Conservation (phyloP, 2,888 invertebrate genomes). For the Tinea semifulvella region DNA sequence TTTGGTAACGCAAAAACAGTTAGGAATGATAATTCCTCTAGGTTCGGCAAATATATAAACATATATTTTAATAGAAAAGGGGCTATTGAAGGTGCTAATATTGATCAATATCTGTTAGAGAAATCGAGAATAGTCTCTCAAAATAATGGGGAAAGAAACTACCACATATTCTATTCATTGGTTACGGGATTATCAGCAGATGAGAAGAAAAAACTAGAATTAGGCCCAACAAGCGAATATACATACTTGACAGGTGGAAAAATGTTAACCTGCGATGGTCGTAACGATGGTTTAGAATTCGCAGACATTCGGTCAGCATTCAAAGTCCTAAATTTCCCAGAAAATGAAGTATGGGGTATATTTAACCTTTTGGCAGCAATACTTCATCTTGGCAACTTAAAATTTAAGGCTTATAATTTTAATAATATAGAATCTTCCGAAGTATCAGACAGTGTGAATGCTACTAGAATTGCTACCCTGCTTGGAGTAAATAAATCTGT, state of each 20-base stretch:
- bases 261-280: conserved; percentile 78
- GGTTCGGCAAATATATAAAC: conserved; percentile 96
- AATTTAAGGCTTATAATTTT: conserved; percentile 77
- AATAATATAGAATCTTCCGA: conserved; percentile 91
- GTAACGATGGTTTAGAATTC: conserved; percentile 87
- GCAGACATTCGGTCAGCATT: conserved; percentile 91
- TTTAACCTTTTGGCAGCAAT: conserved; percentile 86
- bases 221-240: conserved; percentile 78
- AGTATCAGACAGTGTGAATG: conserved; percentile 74
- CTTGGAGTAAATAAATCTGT: conserved; percentile 74
- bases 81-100: conserved; percentile 90
- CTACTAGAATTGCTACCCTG: conserved; percentile 76
- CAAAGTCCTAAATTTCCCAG: conserved; percentile 87
- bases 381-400: conserved; percentile 91
- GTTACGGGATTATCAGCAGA: conserved; percentile 82
- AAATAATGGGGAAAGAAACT: conserved; percentile 90
- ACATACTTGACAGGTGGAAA: conserved; percentile 85
- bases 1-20: conserved; percentile 98
- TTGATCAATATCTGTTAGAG: conserved; percentile 94
- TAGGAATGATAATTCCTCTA: conserved; percentile 94
- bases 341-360: conserved; percentile 85
- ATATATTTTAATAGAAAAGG: conserved; percentile 86
- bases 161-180: conserved; percentile 95
- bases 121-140: conserved; percentile 93
- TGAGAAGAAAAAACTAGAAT: conserved; percentile 80